Evolutionary conservation across 2,888 invertebrate species (phyloP).

Genomic region (Germaria angustata): DNA sequence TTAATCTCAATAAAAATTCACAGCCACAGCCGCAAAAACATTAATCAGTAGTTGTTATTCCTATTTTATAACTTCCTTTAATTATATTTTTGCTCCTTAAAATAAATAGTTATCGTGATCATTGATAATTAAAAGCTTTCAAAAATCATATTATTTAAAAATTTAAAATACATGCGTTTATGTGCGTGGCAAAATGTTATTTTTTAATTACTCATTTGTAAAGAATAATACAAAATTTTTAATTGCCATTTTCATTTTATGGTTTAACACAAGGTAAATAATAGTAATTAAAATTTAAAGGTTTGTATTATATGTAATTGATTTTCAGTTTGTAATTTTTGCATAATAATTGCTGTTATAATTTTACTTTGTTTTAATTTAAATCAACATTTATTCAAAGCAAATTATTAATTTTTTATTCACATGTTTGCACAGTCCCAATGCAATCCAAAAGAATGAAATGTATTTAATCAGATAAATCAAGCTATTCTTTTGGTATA

Average conservation of each 20-base stretch:
- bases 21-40: no score
- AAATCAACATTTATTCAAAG: conserved; percentile 42
- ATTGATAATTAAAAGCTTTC: conserved; percentile 43
- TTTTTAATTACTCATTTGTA: conserved; percentile 54
- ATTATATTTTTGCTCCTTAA: no score
- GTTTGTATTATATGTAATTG: conserved; percentile 38
- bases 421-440: background rate
- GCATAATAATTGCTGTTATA: conserved; percentile 2
- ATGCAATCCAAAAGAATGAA: background rate
- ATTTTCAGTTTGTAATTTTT: conserved; percentile 14
- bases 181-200: background rate
- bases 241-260: conserved; percentile 29
- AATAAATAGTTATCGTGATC: background rate
- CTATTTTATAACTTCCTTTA: no score
- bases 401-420: conserved; percentile 36
- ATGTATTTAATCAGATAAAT: background rate
- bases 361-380: conserved; percentile 41
- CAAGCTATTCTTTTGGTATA: no score
- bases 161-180: background rate
- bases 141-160: conserved; percentile 27
- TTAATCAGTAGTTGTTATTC: no score
- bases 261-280: conserved; percentile 56
- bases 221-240: conserved; percentile 15
- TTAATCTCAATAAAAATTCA: no score
- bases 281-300: conserved; percentile 62